Base-by-base conservation (phyloP, 2,888 invertebrate genomes). In the Macropis europaea region DNA sequence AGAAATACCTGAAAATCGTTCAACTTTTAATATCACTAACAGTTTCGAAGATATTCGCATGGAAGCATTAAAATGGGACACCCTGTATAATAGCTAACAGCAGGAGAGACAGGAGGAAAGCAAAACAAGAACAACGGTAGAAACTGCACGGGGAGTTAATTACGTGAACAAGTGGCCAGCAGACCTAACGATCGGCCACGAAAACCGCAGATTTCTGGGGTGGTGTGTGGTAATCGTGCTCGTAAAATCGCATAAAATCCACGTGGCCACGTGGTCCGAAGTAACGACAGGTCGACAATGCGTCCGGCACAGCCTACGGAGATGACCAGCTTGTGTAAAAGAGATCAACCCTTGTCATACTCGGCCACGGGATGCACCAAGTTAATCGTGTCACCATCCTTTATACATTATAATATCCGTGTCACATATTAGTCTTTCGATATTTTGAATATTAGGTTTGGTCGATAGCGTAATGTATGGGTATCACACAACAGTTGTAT, bases 161-260 rank as follows among this genome's bases (percentile, higher is more conserved):
- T 84, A 78, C 73, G 67, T 76, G 77, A 67, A 78, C 78, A 78
- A 84, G 81, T 82, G 76, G 77, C 32, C 76, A 64, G 82, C 77
- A 79, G 83, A 82, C 79, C 79, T 68, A 69, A 83, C 69, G 79
- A 81, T 84, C 79, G 77, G 68, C 42, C 61, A 70, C 77, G 72
- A 77, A 75, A 76, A 66, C 73, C 75, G 60, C 79, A 70, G 79
- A 86, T 86, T 84, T 84, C 83, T 83, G 82, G 66, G 78, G 74
- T 76, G 68, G 73, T 60, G 74, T 72, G 73, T 53, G 71, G 78
- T 82, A 84, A 86, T 84, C 82, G 84, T 73, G 69, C 79, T 68
- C 75, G 83, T 84, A 83, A 86, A 86, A 82, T 86, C 67, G 52
- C 63, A 74, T 75, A 77, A 75, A 71, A 75, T 67, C 70, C 63